Percentiles rank a stretch among this genome's conserved stretches.
These are phyloP conservation scores for Graptemys geographica DNA, from an alignment of 2,797 vertebrate genomes.

Conservation along the genomic window DNA sequence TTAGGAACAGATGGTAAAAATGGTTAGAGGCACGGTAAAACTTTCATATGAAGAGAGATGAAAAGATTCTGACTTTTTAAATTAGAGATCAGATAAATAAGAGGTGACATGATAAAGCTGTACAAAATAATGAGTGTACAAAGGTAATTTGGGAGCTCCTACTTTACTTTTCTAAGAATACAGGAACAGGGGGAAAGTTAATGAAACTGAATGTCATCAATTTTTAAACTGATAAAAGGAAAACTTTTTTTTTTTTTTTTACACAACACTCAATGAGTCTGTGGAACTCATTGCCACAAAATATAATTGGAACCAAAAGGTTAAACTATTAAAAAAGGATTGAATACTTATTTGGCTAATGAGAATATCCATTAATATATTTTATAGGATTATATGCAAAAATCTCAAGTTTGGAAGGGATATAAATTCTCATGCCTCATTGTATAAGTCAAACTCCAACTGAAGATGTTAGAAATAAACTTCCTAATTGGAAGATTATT, in stretches of 20 bases:
- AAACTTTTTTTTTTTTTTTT: background rate
- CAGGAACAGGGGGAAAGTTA: background rate
- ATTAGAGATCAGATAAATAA: background rate
- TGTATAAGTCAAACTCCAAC: too few relatives aligned
- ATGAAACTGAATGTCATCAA: background rate
- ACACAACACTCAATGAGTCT: background rate
- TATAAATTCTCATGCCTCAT: background rate
- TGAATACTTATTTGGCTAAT: background rate
- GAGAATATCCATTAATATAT: background rate
- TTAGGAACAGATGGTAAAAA: background rate
- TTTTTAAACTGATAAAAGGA: background rate
- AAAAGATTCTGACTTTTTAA: background rate
- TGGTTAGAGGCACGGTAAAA: background rate
- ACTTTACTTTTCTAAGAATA: background rate
- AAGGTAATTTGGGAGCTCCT: background rate
- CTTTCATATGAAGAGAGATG: background rate
- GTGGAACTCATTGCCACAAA: background rate
- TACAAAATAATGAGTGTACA: background rate
- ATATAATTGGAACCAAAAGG: background rate
- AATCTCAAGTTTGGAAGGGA: background rate
- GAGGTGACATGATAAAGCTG: background rate
- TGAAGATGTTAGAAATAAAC: too few relatives aligned
- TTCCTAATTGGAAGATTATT: too few relatives aligned
- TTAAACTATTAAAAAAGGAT: background rate
- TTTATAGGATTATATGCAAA: background rate